Percentiles rank a stretch among this genome's conserved stretches.
Evolutionary conservation across 2,113 vertebrate genomes (phyloP).

Genomic region (Lasiurus cinereus): DNA sequence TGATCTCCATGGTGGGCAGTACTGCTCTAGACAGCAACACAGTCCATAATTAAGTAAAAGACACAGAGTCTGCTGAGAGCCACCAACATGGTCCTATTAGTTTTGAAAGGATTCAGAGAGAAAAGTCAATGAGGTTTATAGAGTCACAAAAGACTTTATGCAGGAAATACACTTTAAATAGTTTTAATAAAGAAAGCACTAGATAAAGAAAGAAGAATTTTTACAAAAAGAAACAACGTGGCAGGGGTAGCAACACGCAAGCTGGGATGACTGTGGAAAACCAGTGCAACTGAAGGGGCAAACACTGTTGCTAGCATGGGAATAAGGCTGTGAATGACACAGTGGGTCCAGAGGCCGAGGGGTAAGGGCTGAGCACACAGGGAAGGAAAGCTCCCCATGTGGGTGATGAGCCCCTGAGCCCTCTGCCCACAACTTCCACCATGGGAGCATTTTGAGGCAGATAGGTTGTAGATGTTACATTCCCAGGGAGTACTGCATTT

Average conservation of each 20-base stretch:
- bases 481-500: background rate
- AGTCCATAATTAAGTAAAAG: background rate
- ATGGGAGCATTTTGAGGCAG: background rate
- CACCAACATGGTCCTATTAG: background rate
- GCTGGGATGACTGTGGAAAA: background rate
- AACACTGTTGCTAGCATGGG: background rate
- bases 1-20: background rate
- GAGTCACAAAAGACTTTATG: background rate
- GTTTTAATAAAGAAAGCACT: background rate
- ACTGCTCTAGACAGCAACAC: background rate
- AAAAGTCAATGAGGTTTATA: background rate
- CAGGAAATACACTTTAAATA: background rate
- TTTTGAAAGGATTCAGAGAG: background rate
- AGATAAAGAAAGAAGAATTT: background rate
- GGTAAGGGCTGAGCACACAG: background rate
- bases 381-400: accelerated
- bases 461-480: background rate
- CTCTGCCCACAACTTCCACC: background rate
- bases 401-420: accelerated
- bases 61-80: background rate
- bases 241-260: background rate
- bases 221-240: background rate
- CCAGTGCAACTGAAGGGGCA: background rate
- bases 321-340: background rate
- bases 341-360: background rate